These are phyloP conservation scores for Aegithalos caudatus DNA, from an alignment of 2,113 vertebrate genomes.

Conservation along the genomic window DNA sequence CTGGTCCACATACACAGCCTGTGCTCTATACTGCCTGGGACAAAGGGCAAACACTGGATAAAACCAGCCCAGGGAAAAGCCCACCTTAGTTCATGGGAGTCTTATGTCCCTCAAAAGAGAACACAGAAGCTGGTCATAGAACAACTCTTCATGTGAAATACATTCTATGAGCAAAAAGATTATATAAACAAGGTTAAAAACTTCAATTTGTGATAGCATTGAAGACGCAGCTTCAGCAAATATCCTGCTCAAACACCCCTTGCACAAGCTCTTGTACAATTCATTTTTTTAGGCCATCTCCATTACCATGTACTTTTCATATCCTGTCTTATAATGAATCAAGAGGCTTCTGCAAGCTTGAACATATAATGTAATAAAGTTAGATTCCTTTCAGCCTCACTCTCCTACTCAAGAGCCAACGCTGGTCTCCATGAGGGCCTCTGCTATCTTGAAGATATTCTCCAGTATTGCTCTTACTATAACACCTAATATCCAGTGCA, in stretches of 20 bases:
- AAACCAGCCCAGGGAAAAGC: not conserved
- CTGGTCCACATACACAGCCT: not conserved
- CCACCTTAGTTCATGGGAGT: not conserved
- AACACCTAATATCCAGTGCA: not conserved
- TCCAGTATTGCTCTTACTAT: not conserved
- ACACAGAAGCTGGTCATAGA: not conserved
- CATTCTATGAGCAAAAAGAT: not conserved
- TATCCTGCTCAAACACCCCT: not conserved
- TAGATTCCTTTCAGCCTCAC: not conserved
- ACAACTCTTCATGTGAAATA: not conserved
- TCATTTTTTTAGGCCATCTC: not conserved
- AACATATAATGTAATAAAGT: not conserved
- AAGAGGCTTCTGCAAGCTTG: not conserved
- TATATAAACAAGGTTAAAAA: not conserved
- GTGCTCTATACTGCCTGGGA: not conserved
- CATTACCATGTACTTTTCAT: not conserved
- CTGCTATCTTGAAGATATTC: not conserved
- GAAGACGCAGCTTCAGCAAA: not conserved
- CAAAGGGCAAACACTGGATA: not conserved
- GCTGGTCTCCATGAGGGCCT: not conserved
- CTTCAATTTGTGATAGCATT: not conserved
- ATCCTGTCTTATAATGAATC: not conserved
- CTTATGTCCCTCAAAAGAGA: not conserved
- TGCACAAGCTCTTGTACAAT: not conserved
- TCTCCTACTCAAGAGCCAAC: not conserved